Evolutionary conservation across 2,113 vertebrate genomes (phyloP), one percentile per base, ranked within the genome.

Genomic region (Callaeas wilsoni): DNA sequence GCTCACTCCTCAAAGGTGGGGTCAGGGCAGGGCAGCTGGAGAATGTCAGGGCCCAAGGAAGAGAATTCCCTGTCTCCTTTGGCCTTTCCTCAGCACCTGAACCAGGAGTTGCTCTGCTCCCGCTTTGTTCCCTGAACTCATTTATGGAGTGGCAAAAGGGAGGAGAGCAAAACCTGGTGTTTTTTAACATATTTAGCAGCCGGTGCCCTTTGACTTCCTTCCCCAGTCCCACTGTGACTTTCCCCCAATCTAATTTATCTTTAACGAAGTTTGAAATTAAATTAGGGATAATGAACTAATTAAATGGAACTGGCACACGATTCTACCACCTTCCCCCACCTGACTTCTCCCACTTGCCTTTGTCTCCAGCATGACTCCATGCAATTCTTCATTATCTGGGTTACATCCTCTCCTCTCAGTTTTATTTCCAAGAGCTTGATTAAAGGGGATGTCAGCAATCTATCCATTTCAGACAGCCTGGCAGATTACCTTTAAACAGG

Each of bases 281-380:
- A 96, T 97, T 97, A 96, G 93, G 79, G 95, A 47, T 96, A 97
- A 97, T 95, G 96, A 94, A 93, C 95, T 97, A 97, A 97, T 97
- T 97, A 97, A 95, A 94, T 96, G 74, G 92, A 94, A 80, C 84
- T 33, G 74, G 81, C 86, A 90, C 88, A 82, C 3, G 14, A n/a
- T 84, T 95, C 78, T 86, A 52, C 44, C 93, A 86, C 84, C 44
- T 92, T 95, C 67, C 84, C 92, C 89, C 85, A 86, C 92, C 86
- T 87, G 71, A 53, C 52, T 93, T 92, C 89, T 79, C 92, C 84
- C 74, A 25, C 74, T 79, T 94, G 87, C 59, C 44, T 96, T 96
- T 81, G 73, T 95, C 94, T 97, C 78, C 86, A 91, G 84, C 32
- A 55, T 87, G 78, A 73, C 86, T 95, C 94, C 84, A 77, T 80